Evolutionary conservation across 2,888 invertebrate species (phyloP).

Genomic region (Antitype chi): DNA sequence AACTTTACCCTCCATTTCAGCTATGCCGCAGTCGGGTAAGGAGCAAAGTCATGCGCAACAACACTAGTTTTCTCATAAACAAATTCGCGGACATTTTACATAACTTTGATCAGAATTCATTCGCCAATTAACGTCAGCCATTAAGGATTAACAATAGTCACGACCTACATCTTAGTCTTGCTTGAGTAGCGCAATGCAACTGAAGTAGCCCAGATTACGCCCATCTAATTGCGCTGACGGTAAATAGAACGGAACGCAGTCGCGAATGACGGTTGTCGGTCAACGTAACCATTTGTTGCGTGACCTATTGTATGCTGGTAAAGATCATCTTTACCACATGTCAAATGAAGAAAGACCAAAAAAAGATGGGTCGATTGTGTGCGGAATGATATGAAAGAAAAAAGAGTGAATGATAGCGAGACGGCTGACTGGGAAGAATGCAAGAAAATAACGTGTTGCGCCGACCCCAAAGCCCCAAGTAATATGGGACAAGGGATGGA

Average conservation of each 20-base stretch:
- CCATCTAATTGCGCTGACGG: conserved; percentile 36
- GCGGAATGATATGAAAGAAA: not conserved
- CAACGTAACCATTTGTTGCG: conserved; percentile 19
- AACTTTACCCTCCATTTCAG: not conserved
- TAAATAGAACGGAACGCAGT: conserved; percentile 55
- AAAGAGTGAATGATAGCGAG: not conserved
- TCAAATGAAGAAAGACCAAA: not conserved
- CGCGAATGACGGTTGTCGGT: conserved; percentile 26
- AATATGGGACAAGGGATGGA: not conserved
- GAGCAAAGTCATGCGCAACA: not conserved
- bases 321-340: too few species aligned
- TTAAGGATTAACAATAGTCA: conserved; percentile 24
- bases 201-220: conserved; percentile 37
- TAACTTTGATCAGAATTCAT: conserved; percentile 18
- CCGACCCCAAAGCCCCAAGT: not conserved
- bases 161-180: conserved; percentile 31
- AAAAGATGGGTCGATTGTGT: not conserved
- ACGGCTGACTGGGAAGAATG: not conserved
- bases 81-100: not conserved
- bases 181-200: conserved; percentile 49
- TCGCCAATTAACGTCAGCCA: conserved; percentile 3
- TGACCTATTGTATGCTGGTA: not conserved
- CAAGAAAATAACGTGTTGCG: not conserved
- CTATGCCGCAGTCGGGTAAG: not conserved
- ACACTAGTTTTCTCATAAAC: not conserved